A percentile compares a stretch with the other conserved stretches of the same genome.
phyloP scores from a whole-genome alignment of 2,888 invertebrate species.

The Eurois occulta region DNA sequence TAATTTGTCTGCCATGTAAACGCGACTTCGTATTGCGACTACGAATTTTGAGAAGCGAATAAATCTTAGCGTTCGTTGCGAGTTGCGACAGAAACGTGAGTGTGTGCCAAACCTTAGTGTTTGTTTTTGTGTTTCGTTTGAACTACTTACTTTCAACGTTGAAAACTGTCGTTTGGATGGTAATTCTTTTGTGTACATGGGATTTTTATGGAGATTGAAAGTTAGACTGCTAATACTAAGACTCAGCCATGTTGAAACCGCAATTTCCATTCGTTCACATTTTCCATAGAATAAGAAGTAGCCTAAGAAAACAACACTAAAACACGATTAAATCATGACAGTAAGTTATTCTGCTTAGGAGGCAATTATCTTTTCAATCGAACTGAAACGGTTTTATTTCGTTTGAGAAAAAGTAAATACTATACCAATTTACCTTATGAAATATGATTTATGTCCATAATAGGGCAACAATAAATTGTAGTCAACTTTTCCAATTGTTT shows the following conservation, averaged over 20 bases:
- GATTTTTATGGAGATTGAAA: background rate
- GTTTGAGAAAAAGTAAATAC: constrained; percentile 13
- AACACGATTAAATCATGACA: background rate
- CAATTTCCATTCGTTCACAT: background rate
- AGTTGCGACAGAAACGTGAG: constrained; percentile 62
- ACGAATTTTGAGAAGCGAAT: constrained; percentile 75
- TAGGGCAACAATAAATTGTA: constrained; percentile 33
- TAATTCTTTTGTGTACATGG: background rate
- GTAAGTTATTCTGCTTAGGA: background rate
- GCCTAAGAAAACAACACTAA: background rate
- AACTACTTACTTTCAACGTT: constrained; percentile 31
- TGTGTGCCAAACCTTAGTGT: constrained; percentile 63
- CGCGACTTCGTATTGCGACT: constrained; percentile 74
- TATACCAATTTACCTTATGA: constrained; percentile 12
- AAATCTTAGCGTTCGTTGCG: constrained; percentile 71
- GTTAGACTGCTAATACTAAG: background rate
- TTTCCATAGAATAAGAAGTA: background rate
- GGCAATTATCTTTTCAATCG: constrained; percentile 25
- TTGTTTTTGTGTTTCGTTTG: constrained; percentile 42
- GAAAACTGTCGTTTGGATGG: background rate
- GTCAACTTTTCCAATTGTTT: constrained; percentile 46
- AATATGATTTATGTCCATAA: constrained; percentile 29
- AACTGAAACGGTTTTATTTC: constrained; percentile 18
- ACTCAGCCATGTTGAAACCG: background rate
- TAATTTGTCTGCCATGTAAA: constrained; percentile 84